Percentiles rank a stretch among this genome's conserved stretches.
Evolutionary conservation across 2,888 invertebrate species (phyloP).

Genomic region (Ichneumoninae sp.): DNA sequence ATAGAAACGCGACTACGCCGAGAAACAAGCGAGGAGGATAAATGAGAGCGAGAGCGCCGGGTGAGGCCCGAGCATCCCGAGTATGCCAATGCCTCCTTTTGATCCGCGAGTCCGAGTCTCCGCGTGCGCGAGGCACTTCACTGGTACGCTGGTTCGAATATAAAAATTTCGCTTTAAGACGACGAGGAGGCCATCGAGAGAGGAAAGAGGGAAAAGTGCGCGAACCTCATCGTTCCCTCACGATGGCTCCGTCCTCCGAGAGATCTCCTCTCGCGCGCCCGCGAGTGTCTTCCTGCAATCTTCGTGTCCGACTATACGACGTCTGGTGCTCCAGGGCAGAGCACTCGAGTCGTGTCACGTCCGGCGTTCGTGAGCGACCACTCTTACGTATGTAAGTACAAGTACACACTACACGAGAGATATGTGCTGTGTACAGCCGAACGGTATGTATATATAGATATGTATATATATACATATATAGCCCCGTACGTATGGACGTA

Average conservation of each 20-base stretch:
- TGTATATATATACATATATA: not conserved
- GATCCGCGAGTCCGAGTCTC: constrained; percentile 11
- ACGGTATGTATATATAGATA: constrained; percentile 20
- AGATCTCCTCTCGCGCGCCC: constrained; percentile 37
- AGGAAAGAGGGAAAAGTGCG: constrained; percentile 40
- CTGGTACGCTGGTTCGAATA: constrained; percentile 1
- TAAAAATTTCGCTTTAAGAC: constrained; percentile 18
- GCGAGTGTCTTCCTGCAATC: constrained; percentile 68
- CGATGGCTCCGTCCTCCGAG: constrained; percentile 36
- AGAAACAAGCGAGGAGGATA: constrained; percentile 33
- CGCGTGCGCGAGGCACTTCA: constrained; percentile 1
- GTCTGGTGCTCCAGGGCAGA: constrained; percentile 59
- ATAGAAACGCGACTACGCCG: constrained; percentile 28
- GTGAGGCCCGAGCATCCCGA: constrained; percentile 40
- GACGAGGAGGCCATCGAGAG: constrained; percentile 34
- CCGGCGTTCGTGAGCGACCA: constrained; percentile 63
- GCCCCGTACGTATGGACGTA: constrained; percentile 8
- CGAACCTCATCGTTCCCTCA: constrained; percentile 29
- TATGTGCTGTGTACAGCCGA: constrained; percentile 19
- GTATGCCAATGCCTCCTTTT: constrained; percentile 12
- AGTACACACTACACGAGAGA: constrained; percentile 30
- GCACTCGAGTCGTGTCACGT: constrained; percentile 69
- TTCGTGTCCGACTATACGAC: constrained; percentile 66
- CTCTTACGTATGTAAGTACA: constrained; percentile 46
- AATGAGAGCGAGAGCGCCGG: constrained; percentile 40